phyloP scores from a whole-genome alignment of 1,140 invertebrate species.

The Camponotus floridanus region DNA sequence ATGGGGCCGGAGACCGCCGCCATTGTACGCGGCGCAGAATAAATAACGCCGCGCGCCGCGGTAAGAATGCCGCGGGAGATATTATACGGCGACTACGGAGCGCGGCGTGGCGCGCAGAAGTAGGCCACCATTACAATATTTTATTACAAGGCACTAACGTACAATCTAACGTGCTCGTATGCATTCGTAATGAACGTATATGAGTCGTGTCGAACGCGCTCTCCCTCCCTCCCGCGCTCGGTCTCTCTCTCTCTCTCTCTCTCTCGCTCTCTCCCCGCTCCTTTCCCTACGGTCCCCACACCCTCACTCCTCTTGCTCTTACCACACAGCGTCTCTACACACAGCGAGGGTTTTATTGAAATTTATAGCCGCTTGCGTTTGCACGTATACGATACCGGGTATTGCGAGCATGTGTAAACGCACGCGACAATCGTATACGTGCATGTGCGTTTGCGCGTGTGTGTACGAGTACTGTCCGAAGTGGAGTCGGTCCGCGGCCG shows the following conservation, averaged over 20 bases:
- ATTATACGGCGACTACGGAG: conserved; percentile 80
- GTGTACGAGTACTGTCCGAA: conserved; percentile 15
- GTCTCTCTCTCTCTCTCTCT: background rate
- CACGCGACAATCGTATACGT: background rate
- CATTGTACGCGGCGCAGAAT: conserved; percentile 80
- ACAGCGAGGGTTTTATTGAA: conserved; percentile 75
- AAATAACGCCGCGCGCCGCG: conserved; percentile 80
- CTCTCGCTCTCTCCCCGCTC: background rate
- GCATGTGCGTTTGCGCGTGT: background rate
- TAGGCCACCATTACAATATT: conserved; percentile 87
- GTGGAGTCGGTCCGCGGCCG: conserved; percentile 21
- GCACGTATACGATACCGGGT: background rate
- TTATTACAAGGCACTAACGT: conserved; percentile 86
- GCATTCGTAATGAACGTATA: conserved; percentile 86
- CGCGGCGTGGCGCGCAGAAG: conserved; percentile 78
- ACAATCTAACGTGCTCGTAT: conserved; percentile 86
- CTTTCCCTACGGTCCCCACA: background rate
- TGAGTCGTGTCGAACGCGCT: conserved; percentile 84
- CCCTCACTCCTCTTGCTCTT: conserved; percentile 7
- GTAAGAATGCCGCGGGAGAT: conserved; percentile 85
- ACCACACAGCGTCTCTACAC: conserved; percentile 66
- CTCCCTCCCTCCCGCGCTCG: conserved; percentile 50
- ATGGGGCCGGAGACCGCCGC: conserved; percentile 73
- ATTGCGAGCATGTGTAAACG: too few relatives aligned
- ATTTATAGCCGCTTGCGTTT: conserved; percentile 74